These are phyloP conservation scores for Merluccius polli DNA, from an alignment of 2,797 vertebrate species.

Conservation along the genomic window DNA sequence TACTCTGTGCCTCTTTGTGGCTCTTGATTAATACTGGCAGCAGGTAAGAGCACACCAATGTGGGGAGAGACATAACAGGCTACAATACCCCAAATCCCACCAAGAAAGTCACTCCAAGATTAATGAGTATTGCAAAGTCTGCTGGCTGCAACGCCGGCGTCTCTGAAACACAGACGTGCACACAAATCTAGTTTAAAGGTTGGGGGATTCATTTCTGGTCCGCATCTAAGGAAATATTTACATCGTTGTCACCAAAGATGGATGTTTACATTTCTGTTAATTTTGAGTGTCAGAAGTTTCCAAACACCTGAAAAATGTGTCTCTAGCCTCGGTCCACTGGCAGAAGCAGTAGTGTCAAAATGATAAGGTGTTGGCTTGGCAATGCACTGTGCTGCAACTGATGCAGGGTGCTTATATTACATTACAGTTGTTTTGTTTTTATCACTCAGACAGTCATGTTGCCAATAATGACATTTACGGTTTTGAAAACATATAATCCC, in stretches of 20 bases:
- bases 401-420: conserved; percentile 25
- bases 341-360: background rate
- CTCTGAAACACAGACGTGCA: conserved; percentile 40
- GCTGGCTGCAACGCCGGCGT: conserved; percentile 42
- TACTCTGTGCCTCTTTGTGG: conserved; percentile 36
- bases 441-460: conserved; percentile 19
- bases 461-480: conserved; percentile 8
- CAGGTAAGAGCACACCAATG: conserved; percentile 44
- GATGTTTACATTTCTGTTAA: conserved; percentile 16
- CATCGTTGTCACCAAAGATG: conserved; percentile 10
- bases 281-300: background rate
- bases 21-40: conserved; percentile 50
- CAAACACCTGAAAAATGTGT: background rate
- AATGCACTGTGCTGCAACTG: conserved; percentile 4
- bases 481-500: conserved; percentile 53
- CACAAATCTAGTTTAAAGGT: conserved; percentile 28
- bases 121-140: conserved; percentile 57
- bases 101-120: conserved; percentile 59
- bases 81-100: conserved; percentile 54
- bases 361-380: background rate
- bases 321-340: background rate
- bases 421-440: conserved; percentile 11
- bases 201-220: conserved; percentile 7
- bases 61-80: conserved; percentile 56
- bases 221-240: background rate